phyloP scores from a whole-genome alignment of 2,113 vertebrate species.

The Chauna torquata region DNA sequence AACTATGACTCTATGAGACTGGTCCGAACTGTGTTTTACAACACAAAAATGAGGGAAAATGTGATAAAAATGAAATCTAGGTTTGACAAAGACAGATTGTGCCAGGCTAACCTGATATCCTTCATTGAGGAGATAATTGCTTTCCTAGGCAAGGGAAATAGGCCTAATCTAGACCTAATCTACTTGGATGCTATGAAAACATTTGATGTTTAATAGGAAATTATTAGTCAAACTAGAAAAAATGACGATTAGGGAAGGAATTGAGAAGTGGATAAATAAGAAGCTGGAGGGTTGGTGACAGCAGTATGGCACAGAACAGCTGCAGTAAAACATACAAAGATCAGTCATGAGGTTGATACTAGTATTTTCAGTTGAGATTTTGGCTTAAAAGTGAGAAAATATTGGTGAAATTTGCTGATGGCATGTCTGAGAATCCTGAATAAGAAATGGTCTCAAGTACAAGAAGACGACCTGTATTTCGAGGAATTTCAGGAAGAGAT shows the following conservation, averaged over 20 bases:
- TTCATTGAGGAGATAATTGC: slow-evolving; percentile 3
- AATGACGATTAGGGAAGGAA: background rate
- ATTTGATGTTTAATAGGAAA: background rate
- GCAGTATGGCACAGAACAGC: background rate
- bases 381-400: background rate
- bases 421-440: background rate
- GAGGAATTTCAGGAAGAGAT: background rate
- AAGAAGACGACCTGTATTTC: background rate
- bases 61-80: background rate
- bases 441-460: background rate
- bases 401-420: background rate
- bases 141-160: slow-evolving; percentile 19
- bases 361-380: background rate
- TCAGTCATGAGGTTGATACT: background rate
- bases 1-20: background rate
- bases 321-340: background rate
- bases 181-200: background rate
- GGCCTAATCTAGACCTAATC: slow-evolving; percentile 17
- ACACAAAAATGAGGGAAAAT: background rate
- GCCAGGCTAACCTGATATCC: background rate
- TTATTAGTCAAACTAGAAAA: background rate
- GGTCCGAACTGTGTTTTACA: background rate
- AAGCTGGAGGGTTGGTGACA: background rate
- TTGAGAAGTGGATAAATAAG: background rate
- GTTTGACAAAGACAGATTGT: background rate